These are phyloP conservation scores for Melanogrammus aeglefinus DNA, from an alignment of 2,797 vertebrate genomes.

Conservation along the genomic window DNA sequence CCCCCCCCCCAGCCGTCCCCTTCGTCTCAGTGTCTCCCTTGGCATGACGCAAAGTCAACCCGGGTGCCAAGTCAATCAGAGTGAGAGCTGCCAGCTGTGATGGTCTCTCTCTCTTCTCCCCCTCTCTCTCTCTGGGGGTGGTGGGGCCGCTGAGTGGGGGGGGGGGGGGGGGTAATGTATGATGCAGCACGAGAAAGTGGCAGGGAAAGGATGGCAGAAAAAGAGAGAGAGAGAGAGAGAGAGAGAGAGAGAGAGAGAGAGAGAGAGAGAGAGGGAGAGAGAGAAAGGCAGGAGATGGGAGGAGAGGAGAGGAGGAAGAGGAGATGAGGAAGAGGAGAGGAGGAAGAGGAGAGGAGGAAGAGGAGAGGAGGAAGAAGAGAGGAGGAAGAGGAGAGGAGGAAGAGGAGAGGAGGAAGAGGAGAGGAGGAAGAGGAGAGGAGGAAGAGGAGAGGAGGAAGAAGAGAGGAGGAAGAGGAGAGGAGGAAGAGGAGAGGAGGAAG, in stretches of 20 bases:
- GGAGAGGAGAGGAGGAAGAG: conserved; percentile 27
- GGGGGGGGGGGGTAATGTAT: conserved; percentile 65
- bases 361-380: too few relatives aligned
- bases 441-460: conserved; percentile 33
- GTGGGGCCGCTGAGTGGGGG: too few relatives aligned
- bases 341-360: conserved; percentile 28
- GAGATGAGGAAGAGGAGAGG: conserved; percentile 33
- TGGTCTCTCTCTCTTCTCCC: conserved; percentile 29
- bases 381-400: conserved; percentile 28
- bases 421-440: conserved; percentile 28
- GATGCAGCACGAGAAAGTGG: conserved; percentile 57
- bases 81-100: conserved; percentile 73
- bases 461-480: conserved; percentile 29
- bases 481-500: conserved; percentile 28
- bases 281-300: conserved; percentile 28
- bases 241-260: conserved; percentile 32
- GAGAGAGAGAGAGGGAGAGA: conserved; percentile 29
- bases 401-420: conserved; percentile 33
- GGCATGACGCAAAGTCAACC: conserved; percentile 52
- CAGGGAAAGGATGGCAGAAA: conserved; percentile 40
- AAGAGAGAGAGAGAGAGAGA: conserved; percentile 30
- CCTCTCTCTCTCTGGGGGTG: not conserved
- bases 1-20: conserved; percentile 1
- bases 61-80: conserved; percentile 77
- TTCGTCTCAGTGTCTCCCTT: conserved; percentile 60